Evolutionary conservation across 2,888 invertebrate species (phyloP).

Genomic region (Conomelus anceps): DNA sequence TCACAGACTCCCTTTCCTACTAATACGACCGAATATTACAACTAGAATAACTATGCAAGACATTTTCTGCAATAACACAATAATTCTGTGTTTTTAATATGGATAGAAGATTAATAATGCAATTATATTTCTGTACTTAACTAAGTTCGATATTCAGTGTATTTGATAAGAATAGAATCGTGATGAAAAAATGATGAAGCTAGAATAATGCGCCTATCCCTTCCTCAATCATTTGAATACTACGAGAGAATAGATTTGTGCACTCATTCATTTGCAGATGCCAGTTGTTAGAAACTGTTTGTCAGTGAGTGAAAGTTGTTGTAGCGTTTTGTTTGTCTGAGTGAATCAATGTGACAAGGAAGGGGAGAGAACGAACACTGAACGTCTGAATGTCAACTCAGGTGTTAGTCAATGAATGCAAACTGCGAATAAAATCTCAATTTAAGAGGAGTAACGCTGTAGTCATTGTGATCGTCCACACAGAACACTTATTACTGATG

Average conservation of each 20-base stretch:
- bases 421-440: neutral
- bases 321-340: neutral
- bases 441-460: neutral
- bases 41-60: too few relatives aligned
- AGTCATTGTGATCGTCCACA: neutral
- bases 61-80: too few relatives aligned
- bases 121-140: too few relatives aligned
- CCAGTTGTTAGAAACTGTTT: neutral
- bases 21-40: too few relatives aligned
- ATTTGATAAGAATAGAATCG: too few relatives aligned
- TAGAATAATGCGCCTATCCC: neutral
- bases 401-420: neutral
- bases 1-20: too few relatives aligned
- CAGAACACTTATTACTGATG: neutral
- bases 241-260: neutral
- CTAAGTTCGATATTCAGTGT: too few relatives aligned
- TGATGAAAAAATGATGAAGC: too few relatives aligned
- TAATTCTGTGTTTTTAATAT: too few relatives aligned
- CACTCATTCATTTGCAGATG: neutral
- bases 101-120: too few relatives aligned
- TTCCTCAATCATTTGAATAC: neutral
- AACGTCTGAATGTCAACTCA: neutral
- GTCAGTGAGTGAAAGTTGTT: neutral
- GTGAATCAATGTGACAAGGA: neutral
- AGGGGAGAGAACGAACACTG: neutral